Conservation (phyloP, 2,888 invertebrate genomes). For the Eristalis arbustorum region DNA sequence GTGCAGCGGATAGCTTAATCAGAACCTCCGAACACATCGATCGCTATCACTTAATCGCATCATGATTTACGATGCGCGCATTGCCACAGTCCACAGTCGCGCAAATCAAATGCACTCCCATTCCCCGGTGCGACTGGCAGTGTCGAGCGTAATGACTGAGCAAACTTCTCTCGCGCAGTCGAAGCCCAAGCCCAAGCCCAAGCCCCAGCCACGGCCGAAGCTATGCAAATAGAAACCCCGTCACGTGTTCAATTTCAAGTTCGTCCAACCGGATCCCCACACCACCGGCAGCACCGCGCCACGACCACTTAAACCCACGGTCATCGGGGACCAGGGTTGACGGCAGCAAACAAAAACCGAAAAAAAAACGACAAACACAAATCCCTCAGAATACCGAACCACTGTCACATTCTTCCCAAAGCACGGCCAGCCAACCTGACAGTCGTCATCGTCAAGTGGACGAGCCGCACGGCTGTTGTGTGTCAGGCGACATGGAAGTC, state of each 20-base stretch:
- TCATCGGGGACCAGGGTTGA: background rate
- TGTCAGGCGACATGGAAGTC: slow-evolving; percentile 17
- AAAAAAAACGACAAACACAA: background rate
- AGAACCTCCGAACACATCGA: background rate
- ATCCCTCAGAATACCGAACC: slow-evolving; percentile 30
- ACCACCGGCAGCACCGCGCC: background rate
- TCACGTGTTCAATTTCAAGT: slow-evolving; percentile 58
- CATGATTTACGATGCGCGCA: slow-evolving; percentile 3
- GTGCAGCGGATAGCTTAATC: background rate
- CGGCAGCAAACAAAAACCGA: background rate
- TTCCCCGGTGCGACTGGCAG: background rate
- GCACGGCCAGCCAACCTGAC: slow-evolving; percentile 43
- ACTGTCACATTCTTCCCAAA: slow-evolving; percentile 25
- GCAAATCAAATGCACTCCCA: background rate
- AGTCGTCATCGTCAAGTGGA: background rate
- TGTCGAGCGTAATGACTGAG: background rate
- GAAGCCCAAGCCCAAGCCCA: slow-evolving; percentile 24
- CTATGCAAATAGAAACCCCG: slow-evolving; percentile 46
- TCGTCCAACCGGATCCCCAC: slow-evolving; percentile 55
- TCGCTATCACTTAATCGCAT: background rate
- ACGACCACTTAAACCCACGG: background rate
- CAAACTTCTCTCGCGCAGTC: background rate
- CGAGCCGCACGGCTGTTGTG: background rate
- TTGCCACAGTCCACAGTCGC: background rate
- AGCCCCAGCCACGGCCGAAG: background rate